These are phyloP conservation scores for Drosophila phalerata DNA, from an alignment of 2,888 invertebrate genomes.

Conservation along the genomic window DNA sequence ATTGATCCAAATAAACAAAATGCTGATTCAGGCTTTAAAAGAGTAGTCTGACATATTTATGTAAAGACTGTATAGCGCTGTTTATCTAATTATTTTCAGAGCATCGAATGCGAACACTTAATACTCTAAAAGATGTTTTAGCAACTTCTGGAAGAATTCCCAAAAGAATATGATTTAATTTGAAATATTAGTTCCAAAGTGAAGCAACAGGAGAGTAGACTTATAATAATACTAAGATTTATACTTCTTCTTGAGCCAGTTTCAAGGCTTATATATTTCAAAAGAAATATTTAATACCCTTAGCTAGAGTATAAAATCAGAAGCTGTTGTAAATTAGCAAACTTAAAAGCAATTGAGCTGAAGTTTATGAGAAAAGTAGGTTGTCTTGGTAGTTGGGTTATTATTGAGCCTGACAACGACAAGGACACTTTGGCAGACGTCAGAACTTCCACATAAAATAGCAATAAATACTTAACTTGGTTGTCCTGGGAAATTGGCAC, in stretches of 20 bases:
- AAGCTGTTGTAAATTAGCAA: constrained; percentile 5
- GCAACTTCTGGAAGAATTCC: not conserved
- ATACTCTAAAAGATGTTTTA: not conserved
- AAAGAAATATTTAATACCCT: no score
- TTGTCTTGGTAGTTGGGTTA: not conserved
- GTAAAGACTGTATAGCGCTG: constrained; percentile 1
- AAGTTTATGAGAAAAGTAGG: not conserved
- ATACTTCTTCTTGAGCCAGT: no score
- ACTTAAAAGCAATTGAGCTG: constrained; percentile 22
- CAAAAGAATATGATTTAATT: no score
- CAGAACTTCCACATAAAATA: not conserved
- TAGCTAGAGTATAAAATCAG: not conserved
- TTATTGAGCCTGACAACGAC: constrained; percentile 2
- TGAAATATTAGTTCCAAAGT: no score
- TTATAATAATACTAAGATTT: no score
- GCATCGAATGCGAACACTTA: not conserved
- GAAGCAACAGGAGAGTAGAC: no score
- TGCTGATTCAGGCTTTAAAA: constrained; percentile 36
- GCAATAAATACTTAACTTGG: not conserved
- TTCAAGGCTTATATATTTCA: no score
- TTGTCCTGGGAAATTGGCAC: constrained; percentile 13
- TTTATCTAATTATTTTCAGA: not conserved
- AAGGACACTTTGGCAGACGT: constrained; percentile 2
- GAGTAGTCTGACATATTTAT: constrained; percentile 11
- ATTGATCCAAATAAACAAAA: constrained; percentile 23